Percentiles rank a stretch among this genome's conserved stretches.
These are phyloP conservation scores for Otolemur crassicaudatus DNA, from an alignment of 2,797 vertebrate species.

Conservation along the genomic window DNA sequence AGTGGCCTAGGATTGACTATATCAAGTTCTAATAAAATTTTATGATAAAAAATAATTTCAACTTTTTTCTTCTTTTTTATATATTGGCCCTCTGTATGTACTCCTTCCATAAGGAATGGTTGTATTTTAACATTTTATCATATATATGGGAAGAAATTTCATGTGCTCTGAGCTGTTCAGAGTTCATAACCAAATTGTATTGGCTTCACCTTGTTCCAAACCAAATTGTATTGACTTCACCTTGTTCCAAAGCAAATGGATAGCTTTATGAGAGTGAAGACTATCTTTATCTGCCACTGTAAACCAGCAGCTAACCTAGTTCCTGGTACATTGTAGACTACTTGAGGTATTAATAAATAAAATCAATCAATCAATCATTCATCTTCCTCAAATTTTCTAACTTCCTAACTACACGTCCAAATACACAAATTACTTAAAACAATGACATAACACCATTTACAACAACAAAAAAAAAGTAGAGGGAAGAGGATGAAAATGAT, in stretches of 20 bases:
- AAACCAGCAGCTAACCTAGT: neutral
- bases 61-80: neutral
- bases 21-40: neutral
- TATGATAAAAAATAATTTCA: neutral
- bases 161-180: neutral
- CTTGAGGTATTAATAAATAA: neutral
- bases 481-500: neutral
- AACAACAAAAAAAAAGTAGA: neutral
- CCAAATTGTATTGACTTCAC: too few species aligned
- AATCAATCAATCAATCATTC: neutral
- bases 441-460: neutral
- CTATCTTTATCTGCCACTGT: neutral
- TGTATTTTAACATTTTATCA: neutral
- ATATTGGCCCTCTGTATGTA: neutral
- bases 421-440: neutral
- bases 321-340: neutral
- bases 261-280: neutral
- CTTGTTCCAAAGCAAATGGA: too few species aligned
- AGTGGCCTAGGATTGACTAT: neutral
- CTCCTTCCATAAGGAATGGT: neutral
- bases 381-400: neutral
- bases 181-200: neutral
- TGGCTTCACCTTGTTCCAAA: accelerated
- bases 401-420: neutral
- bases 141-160: neutral